Conservation (phyloP, 23 tunicate genomes). For the Trididemnum miniatum region DNA sequence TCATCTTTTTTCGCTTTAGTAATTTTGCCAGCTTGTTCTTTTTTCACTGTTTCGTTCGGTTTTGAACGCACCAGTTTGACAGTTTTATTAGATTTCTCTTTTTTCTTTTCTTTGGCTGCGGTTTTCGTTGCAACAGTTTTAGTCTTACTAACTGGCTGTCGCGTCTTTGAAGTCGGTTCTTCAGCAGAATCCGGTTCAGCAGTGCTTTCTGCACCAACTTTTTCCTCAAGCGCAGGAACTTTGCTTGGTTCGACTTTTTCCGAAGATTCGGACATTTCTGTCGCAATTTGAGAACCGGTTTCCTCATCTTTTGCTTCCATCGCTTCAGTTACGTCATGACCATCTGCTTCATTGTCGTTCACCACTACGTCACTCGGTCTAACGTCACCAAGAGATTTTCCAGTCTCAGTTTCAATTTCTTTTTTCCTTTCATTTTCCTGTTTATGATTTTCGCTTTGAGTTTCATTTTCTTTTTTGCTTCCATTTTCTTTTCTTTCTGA, state of each 20-base stretch:
- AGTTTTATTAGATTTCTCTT: not conserved
- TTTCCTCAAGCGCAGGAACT: too few species aligned
- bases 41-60: slow-evolving; percentile 13
- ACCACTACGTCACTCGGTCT: not conserved
- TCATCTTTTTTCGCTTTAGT: slow-evolving; percentile 3
- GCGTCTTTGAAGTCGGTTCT: too few species aligned
- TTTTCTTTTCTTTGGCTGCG: not conserved
- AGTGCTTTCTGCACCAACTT: not conserved
- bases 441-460: not conserved
- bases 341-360: not conserved
- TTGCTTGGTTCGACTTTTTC: too few species aligned
- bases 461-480: not conserved
- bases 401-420: too few species aligned
- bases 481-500: not conserved
- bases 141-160: too few species aligned
- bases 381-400: not conserved
- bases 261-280: too few species aligned
- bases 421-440: slow-evolving; percentile 1
- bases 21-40: slow-evolving; percentile 12
- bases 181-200: too few species aligned
- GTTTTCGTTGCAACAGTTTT: too few species aligned
- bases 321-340: not conserved
- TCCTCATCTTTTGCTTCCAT: not conserved
- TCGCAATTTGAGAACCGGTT: too few species aligned
- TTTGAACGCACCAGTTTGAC: not conserved